Percentiles rank a stretch among this genome's conserved stretches.
phyloP scores from a whole-genome alignment of 2,113 vertebrate species.

The Eidolon helvum region DNA sequence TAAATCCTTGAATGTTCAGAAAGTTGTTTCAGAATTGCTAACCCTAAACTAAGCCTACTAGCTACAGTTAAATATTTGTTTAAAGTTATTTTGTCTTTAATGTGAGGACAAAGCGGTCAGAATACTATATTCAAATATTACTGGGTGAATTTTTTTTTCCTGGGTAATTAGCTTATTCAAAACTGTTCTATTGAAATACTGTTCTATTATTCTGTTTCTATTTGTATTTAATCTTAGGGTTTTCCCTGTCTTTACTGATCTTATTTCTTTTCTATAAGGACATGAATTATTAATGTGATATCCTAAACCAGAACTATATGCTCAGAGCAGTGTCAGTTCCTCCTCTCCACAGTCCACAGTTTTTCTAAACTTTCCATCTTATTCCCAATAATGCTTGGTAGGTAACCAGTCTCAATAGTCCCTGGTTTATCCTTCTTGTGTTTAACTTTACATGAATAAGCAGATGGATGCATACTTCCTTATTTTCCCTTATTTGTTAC shows the following conservation, averaged over 20 bases:
- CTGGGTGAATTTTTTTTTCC: background rate
- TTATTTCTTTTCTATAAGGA: background rate
- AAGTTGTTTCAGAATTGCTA: background rate
- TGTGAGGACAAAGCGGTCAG: background rate
- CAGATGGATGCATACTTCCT: background rate
- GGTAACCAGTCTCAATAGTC: background rate
- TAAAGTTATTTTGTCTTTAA: background rate
- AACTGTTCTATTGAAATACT: background rate
- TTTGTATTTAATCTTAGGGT: background rate
- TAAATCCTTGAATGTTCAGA: background rate
- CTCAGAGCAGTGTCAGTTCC: background rate
- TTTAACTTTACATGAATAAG: slow-evolving; percentile 19
- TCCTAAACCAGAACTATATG: background rate
- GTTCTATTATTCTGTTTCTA: background rate
- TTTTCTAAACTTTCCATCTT: background rate
- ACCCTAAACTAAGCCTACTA: background rate
- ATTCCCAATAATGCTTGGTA: background rate
- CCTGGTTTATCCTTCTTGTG: background rate
- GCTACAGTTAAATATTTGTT: background rate
- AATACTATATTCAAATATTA: background rate
- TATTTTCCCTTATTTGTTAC: background rate
- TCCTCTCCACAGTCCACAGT: rapidly evolving
- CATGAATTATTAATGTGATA: background rate
- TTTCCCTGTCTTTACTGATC: background rate
- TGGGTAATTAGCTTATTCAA: background rate